Base-by-base conservation (phyloP, 2,888 invertebrate species). In the Agonopterix heracliana region DNA sequence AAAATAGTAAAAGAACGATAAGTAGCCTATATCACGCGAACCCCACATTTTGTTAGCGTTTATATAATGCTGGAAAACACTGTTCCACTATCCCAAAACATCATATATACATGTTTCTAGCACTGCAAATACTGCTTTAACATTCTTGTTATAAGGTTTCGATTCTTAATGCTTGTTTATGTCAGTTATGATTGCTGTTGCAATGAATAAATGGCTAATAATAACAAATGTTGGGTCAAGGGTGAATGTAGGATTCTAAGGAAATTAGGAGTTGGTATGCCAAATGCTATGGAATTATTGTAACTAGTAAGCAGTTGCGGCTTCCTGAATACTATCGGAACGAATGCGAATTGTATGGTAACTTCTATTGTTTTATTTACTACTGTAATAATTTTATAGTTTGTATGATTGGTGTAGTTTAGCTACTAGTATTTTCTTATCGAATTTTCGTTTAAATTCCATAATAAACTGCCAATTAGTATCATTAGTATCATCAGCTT, bases 31-130 rank as follows among this genome's bases (percentile, higher is more conserved):
- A 78, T 74, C 86, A 87, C 86, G 86, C 86, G 72, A 87, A 78
- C 71, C 74, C 69, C 64, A 79, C 86, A 86, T 87, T 87, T 85
- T 81, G 83, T 83, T 82, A 81, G 68, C 81, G 81, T 84, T 81
- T 78, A 82, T 79, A 82, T 79, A 78, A 76, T 64, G 64, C 64
- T 66, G 68, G 64, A 54, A 74, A 38, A 65, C 26, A 26, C 5
- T 1, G 54, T 41, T 52, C 34, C 36, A 48, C 49, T 42, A 26
- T 46, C 48, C 45, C 48, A 59, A 73, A 73, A 69, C 60, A 65
- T 57, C 65, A 55, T 59, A 69, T 55, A 55, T 50, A 56, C 51
- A 4, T 7, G 5, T 26, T 36, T 35, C 36, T 11, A 10, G 40
- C 49, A 48, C 45, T 48, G 48, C 11, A 68, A 68, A 59, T 35